Evolutionary conservation across 2,113 vertebrate species (phyloP), one percentile per base, ranked within the genome.

Genomic region (Chaetodon trifascialis): DNA sequence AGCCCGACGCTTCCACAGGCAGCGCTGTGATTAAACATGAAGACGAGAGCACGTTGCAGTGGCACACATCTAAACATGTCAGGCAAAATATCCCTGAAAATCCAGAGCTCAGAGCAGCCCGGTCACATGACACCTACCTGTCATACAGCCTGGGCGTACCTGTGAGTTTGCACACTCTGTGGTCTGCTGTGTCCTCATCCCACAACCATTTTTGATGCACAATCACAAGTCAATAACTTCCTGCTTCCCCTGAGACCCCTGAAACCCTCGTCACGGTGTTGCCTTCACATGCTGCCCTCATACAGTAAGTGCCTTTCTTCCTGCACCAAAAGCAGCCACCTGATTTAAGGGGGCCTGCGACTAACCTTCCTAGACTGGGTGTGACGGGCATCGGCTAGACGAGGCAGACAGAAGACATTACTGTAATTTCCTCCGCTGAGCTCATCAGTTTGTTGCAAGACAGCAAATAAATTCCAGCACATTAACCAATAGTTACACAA

Each of bases 351-450:
- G 66, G 51, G 63, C 64, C 70, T 76, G 49, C 5, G 14, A 62
- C 66, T 70, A 70, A 66, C 86, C 60, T 69, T 36, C 47, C 56
- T 30, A 83, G 86, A 81, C 79, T 81, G 85, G 89, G 90, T 76
- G 90, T 73, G 81, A 69, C 87, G 14, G 80, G 23, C 30, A 4
- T 0, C 46, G 81, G 73, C 82, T 5, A 79, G 54, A 54, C 4
- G 16, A 86, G 74, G 59, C 78, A 67, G 70, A 82, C 67, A 23
- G 11, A 70, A 49, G 49, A 77, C 75, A 60, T 66, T 44, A 66
- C 56, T 55, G 66, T 69, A 79, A 81, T 86, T 64, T 83, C 73
- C 66, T 58, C 62, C 15, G 8, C 42, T 62, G 30, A 59, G 63
- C 73, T 81, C 63, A 81, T 47, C n/a, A 1, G 62, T 80, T 65